Evolutionary conservation across 2,113 vertebrate species (phyloP).

Genomic region (Callipepla squamata): DNA sequence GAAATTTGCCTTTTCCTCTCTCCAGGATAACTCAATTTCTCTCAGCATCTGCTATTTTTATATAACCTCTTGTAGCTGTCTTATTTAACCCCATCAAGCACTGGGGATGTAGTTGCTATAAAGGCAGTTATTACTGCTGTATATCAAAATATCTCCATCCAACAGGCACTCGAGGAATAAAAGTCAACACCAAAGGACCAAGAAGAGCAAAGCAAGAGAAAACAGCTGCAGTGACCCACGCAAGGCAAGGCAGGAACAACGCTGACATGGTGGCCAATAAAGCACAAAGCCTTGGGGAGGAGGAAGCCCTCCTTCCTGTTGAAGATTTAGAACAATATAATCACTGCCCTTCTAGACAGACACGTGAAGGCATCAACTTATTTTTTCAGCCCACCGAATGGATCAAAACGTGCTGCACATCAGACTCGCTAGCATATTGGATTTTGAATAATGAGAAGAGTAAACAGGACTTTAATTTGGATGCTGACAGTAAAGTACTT

Average conservation of each 20-base stretch:
- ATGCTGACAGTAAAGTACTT: slow-evolving; percentile 49
- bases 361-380: background rate
- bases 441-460: slow-evolving; percentile 58
- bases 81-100: background rate
- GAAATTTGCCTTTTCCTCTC: background rate
- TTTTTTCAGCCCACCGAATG: background rate
- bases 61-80: background rate
- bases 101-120: background rate
- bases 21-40: background rate
- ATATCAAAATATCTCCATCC: background rate
- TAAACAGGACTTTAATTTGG: slow-evolving; percentile 64
- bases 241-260: background rate
- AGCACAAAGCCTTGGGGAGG: background rate
- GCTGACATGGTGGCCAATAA: background rate
- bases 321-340: background rate
- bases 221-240: rapidly evolving
- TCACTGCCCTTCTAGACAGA: background rate
- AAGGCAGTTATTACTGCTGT: background rate
- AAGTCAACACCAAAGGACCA: background rate
- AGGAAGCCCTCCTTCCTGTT: background rate
- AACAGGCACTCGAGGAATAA: rapidly evolving
- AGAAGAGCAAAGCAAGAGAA: background rate
- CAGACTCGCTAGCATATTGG: slow-evolving; percentile 13
- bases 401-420: slow-evolving; percentile 41
- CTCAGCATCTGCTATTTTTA: background rate